A percentile compares a stretch with the other conserved stretches of the same genome.
Evolutionary conservation across 2,113 vertebrate species (phyloP).

Genomic region (Plecotus auritus): DNA sequence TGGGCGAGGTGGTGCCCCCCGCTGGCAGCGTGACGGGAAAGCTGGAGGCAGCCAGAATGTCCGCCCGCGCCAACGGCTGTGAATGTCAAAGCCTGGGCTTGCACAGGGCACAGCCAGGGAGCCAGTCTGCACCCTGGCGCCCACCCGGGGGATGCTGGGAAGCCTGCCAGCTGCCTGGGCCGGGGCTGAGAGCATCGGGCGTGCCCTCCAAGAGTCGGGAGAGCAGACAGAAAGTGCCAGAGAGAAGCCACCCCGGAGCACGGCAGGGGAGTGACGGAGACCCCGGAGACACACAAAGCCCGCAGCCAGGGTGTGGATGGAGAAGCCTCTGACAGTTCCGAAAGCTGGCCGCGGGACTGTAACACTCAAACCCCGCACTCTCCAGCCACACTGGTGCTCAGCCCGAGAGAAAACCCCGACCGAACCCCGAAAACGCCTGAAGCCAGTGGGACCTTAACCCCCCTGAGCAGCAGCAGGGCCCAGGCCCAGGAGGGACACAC

Average conservation of each 20-base stretch:
- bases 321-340: no score
- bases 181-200: no score
- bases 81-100: not conserved
- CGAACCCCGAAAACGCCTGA: no score
- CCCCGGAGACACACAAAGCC: not conserved
- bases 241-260: not conserved
- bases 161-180: no score
- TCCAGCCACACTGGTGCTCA: no score
- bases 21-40: fast-evolving
- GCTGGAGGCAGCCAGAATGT: fast-evolving
- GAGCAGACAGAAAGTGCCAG: not conserved
- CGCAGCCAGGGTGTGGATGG: no score
- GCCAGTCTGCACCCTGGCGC: not conserved
- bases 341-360: no score
- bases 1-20: fast-evolving
- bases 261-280: not conserved
- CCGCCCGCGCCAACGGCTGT: fast-evolving
- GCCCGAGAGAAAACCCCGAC: no score
- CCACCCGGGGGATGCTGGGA: fast-evolving
- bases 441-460: no score
- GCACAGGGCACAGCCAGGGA: not conserved
- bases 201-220: not conserved
- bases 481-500: no score
- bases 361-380: no score
- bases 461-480: no score